Conservation (phyloP, 2,113 vertebrate species). For the Alosa alosa region DNA sequence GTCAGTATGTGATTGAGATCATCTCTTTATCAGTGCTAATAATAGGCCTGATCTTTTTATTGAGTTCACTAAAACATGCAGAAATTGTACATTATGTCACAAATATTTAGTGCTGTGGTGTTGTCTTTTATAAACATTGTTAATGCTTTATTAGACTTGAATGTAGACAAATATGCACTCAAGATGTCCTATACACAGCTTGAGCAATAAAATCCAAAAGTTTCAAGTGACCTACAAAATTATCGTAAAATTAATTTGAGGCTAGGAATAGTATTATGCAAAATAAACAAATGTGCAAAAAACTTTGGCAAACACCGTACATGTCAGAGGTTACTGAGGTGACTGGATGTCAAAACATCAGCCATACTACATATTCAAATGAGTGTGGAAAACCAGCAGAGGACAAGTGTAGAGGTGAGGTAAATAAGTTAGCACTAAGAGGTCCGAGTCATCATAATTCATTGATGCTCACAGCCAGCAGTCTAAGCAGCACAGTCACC, state of each 20-base stretch:
- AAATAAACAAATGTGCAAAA: not conserved
- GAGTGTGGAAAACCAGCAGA: not conserved
- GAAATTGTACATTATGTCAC: not conserved
- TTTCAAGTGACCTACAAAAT: not conserved
- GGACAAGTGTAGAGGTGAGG: not conserved
- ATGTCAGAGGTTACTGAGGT: not conserved
- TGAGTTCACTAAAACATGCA: not conserved
- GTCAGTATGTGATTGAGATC: not conserved
- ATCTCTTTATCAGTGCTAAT: not conserved
- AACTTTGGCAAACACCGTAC: not conserved
- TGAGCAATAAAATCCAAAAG: not conserved
- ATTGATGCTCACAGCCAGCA: not conserved
- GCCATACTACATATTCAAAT: not conserved
- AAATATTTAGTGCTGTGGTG: not conserved
- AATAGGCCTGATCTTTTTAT: not conserved
- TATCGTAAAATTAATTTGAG: not conserved
- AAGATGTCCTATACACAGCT: not conserved
- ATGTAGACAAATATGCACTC: not conserved
- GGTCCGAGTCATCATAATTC: conserved; percentile 15
- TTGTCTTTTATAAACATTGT: not conserved
- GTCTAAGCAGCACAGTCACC: not conserved
- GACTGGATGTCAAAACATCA: not conserved
- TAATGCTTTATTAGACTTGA: not conserved
- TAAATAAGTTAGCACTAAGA: not conserved
- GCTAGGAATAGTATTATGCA: not conserved